Percentiles rank a stretch among this genome's conserved stretches.
These are phyloP conservation scores for Phortica magna DNA, from an alignment of 2,888 invertebrate genomes.

Conservation along the genomic window DNA sequence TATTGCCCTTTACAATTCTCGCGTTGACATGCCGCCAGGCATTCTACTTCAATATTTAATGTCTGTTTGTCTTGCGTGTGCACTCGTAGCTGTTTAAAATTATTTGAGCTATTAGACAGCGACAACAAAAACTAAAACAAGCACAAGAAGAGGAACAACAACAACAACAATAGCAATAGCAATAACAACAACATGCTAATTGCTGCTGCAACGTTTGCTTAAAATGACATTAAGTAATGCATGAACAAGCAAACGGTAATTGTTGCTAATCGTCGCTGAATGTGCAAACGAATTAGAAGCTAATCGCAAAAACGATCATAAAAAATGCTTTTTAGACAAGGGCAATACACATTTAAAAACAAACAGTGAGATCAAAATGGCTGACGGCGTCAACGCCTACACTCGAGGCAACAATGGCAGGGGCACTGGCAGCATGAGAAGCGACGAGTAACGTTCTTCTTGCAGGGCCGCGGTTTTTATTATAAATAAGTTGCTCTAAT, in stretches of 20 bases:
- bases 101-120: conserved; percentile 51
- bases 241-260: conserved; percentile 51
- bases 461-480: not conserved
- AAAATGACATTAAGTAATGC: conserved; percentile 63
- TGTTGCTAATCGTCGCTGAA: conserved; percentile 61
- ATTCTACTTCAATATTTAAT: conserved; percentile 6
- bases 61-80: not conserved
- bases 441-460: not conserved
- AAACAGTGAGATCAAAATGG: conserved; percentile 16
- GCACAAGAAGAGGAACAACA: conserved; percentile 15
- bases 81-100: not conserved
- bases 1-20: conserved; percentile 37
- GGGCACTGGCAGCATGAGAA: not conserved
- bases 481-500: not conserved
- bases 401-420: not conserved
- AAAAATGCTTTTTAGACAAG: conserved; percentile 52
- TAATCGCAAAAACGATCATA: conserved; percentile 14
- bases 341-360: conserved; percentile 31
- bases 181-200: conserved; percentile 61
- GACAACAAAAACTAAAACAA: too few species aligned
- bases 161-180: conserved; percentile 46
- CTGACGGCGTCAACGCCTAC: conserved; percentile 32
- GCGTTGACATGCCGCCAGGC: not conserved
- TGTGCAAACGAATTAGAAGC: conserved; percentile 5
- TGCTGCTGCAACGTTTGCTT: conserved; percentile 43